phyloP scores from a whole-genome alignment of 2,113 vertebrate genomes.

The Picathartes gymnocephalus region DNA sequence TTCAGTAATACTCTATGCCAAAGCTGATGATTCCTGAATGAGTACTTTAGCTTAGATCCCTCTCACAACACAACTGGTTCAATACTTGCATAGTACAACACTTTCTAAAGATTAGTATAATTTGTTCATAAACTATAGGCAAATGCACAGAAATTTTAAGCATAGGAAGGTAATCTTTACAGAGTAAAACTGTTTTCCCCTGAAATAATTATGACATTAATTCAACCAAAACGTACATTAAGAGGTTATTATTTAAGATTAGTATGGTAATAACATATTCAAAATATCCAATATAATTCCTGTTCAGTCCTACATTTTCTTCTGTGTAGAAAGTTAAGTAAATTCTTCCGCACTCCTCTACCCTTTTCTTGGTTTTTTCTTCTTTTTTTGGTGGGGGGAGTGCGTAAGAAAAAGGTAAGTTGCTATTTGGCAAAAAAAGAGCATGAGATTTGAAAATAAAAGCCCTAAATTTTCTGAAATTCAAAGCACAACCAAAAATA shows the following conservation, averaged over 20 bases:
- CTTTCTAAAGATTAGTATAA: not conserved
- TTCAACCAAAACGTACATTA: not conserved
- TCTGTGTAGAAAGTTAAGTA: not conserved
- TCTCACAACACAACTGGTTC: not conserved
- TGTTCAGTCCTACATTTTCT: not conserved
- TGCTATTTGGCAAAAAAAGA: not conserved
- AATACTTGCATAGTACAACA: not conserved
- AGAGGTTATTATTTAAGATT: not conserved
- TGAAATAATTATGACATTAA: not conserved
- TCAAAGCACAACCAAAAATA: not conserved
- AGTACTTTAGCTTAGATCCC: not conserved
- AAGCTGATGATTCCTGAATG: not conserved
- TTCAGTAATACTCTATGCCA: not conserved
- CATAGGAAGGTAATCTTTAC: not conserved
- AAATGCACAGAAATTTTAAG: not conserved
- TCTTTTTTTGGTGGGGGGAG: rapidly evolving
- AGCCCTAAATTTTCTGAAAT: not conserved
- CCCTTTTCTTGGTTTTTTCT: rapidly evolving
- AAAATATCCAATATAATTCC: not conserved
- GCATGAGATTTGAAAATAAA: not conserved
- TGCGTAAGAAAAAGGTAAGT: not conserved
- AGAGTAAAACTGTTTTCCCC: not conserved
- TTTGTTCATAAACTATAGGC: not conserved
- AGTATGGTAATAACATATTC: not conserved
- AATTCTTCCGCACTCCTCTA: not conserved